Evolutionary conservation across 2,888 invertebrate species (phyloP), one percentile per base, ranked within the genome.

Genomic region (Clanis bilineata): DNA sequence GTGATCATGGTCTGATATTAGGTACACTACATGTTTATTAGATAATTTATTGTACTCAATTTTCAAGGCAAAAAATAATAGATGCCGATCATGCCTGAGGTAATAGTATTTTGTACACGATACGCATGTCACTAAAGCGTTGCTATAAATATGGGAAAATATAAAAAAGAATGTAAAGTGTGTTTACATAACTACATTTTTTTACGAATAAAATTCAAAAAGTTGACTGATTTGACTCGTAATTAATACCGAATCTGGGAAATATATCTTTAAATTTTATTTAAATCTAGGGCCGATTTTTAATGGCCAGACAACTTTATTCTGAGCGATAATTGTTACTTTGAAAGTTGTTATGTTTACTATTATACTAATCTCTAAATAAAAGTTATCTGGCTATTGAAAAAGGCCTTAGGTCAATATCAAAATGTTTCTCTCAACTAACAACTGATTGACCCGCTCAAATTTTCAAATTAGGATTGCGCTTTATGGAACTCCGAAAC

Each of bases 81-180:
- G 32, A 51, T 21, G 51, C 28, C 28, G 32, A 51, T 32, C 51
- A 51, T 51, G 51, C 51, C 51, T 21, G 18, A 51, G 28, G 51
- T 51, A 32, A 18, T 32, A 32, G 18, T 51, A 32, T 32, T 18
- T 51, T 51, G 32, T 51, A 51, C 51, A 51, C 18, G 51, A 51
- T 32, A 32, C 51, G 32, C 32, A 51, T 45, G 51, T 51, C 51
- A 51, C 51, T 51, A 32, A 51, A 51, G 51, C 51, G 9, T 51
- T 51, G 51, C 51, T 51, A 51, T 32, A 32, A 51, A 51, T 18
- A 51, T 32, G 51, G 51, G 51, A 32, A 51, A 51, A 32, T 51
- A 51, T 44, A 44, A 44, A 32, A 51, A 51, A 18, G 51, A 32
- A 51, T 51, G 51, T 51, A 51, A 51, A 51, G 51, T 51, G 51